Base-by-base conservation (phyloP, 2,888 invertebrate species). In the Entomobrya multifasciata region DNA sequence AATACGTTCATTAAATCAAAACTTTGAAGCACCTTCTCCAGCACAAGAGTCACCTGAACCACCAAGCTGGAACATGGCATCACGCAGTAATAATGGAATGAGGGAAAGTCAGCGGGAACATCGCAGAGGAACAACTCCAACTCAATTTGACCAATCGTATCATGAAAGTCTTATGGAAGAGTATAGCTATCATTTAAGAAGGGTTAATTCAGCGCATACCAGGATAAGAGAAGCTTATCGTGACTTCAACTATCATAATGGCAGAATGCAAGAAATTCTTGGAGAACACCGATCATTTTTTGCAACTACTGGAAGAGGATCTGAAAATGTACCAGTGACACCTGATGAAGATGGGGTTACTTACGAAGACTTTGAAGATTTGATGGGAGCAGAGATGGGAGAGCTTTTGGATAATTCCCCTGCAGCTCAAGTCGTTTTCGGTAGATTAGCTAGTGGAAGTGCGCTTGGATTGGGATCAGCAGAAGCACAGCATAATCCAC, bases 181-280 rank as follows among this genome's bases (percentile, higher is more conserved):
- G 10, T 83, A 83, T 41, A 62, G 49, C 41, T 65, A 65, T 30
- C 83, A 83, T 52, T 20, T 83, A 15, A 20, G 41, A 41, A 27
- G 76, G 0, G 44, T 65, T 6, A 52, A 44, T 8, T 76, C 76
- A 3, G 76, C 83, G 0, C 62, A 83, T 27, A n/a, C 36, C 1
- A 25, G 52, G 15, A 77, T 83, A 17, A 13, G 76, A 6, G 76
- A 76, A 15, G 83, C 44, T 20, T 62, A 62, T 17, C 76, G 76
- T n/a, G 83, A 83, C 25, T 83, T 83, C 49, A 76, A 83, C 27
- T 83, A 76, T 44, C 83, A 80, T 22, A 80, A 80, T 41, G 67
- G 36, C 13, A 67, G 80, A 55, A 67, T 80, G 80, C 52, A 67
- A 13, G 65, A 80, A 52, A 67, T 80, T 27, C 20, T 67, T 3